Evolutionary conservation across 2,113 vertebrate species (phyloP).

Genomic region (Tupaia chinensis): DNA sequence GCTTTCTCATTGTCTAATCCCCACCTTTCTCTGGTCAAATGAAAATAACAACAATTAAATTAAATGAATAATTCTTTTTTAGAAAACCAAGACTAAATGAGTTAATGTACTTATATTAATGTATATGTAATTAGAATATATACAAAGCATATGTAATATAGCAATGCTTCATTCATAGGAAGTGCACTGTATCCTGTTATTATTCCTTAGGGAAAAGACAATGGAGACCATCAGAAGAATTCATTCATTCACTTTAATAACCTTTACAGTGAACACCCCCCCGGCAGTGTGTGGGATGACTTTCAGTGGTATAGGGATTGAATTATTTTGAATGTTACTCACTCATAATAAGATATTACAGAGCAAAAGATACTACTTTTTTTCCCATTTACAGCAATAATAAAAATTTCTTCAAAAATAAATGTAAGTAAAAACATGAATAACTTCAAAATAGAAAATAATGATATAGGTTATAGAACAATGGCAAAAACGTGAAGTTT

Average conservation of each 20-base stretch:
- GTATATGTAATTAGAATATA: not conserved
- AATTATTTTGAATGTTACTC: conserved; percentile 27
- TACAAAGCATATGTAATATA: not conserved
- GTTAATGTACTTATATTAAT: not conserved
- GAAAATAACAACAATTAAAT: too few species aligned
- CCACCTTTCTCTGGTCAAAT: too few species aligned
- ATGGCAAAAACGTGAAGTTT: not conserved
- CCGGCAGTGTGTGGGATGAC: not conserved
- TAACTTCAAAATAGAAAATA: conserved; percentile 16
- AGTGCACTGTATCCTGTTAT: not conserved
- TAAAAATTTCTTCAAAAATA: not conserved
- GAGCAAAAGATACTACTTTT: not conserved
- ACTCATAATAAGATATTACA: not conserved
- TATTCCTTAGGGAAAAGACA: not conserved
- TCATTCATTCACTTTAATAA: not conserved
- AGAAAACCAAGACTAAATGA: not conserved
- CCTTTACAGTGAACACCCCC: not conserved
- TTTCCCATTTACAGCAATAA: not conserved
- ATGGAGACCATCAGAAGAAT: not conserved
- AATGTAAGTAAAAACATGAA: not conserved
- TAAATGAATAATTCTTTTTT: too few species aligned
- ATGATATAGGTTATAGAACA: not conserved
- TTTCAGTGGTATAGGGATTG: not conserved
- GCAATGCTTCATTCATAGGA: not conserved
- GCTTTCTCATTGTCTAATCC: too few species aligned